Evolutionary conservation across 2,888 invertebrate genomes (phyloP).

Genomic region (Aplocera efformata): DNA sequence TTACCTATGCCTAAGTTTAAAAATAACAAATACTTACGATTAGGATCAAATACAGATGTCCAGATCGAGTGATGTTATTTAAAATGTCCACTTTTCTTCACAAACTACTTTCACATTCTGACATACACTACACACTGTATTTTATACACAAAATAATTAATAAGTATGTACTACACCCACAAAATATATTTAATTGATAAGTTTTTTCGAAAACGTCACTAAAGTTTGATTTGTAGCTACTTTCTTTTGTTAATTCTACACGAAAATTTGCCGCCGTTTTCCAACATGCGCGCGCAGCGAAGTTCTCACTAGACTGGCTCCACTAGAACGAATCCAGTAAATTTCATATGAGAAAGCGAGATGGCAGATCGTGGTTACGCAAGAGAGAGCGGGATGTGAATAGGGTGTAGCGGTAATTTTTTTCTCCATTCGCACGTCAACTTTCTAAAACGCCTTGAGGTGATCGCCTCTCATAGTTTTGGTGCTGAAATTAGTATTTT

Average conservation of each 20-base stretch:
- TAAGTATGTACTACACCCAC: slow-evolving; percentile 6
- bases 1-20: no score
- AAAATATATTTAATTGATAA: background rate
- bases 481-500: slow-evolving; percentile 32
- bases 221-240: slow-evolving; percentile 11
- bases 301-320: slow-evolving; percentile 56
- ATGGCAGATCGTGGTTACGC: slow-evolving; percentile 32
- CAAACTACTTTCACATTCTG: slow-evolving; percentile 63
- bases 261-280: slow-evolving; percentile 41
- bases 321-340: slow-evolving; percentile 47
- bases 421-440: slow-evolving; percentile 75
- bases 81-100: slow-evolving; percentile 22
- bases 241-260: slow-evolving; percentile 37
- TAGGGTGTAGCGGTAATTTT: slow-evolving; percentile 73
- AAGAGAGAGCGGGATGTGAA: slow-evolving; percentile 47
- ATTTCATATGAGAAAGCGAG: slow-evolving; percentile 51
- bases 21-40: slow-evolving; percentile 3
- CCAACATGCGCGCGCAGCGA: slow-evolving; percentile 53
- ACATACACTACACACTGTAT: slow-evolving; percentile 9
- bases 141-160: background rate
- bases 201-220: slow-evolving; percentile 9
- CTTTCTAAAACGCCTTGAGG: slow-evolving; percentile 74
- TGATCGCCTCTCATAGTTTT: slow-evolving; percentile 49
- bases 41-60: slow-evolving; percentile 5
- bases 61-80: slow-evolving; percentile 1